A percentile compares a stretch with the other conserved stretches of the same genome.
Conservation (phyloP, 1,140 invertebrate species). For the Drosophila seguyi region DNA sequence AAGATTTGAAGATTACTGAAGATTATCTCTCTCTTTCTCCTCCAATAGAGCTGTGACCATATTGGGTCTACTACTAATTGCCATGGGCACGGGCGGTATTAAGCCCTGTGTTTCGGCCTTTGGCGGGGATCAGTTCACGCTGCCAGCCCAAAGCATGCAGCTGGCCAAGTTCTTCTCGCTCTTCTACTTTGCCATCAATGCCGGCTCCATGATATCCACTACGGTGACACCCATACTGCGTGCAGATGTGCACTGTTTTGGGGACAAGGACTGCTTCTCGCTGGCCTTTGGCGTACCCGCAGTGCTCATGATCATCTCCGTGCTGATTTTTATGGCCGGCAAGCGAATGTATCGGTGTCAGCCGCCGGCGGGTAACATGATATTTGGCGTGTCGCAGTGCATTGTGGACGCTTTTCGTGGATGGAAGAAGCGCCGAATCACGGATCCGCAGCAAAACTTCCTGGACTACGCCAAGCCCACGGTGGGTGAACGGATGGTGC, state of each 20-base stretch:
- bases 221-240: constrained; percentile 95
- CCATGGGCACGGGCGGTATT: constrained; percentile 97
- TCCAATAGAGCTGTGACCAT: constrained; percentile 89
- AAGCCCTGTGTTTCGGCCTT: constrained; percentile 99
- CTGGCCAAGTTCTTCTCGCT: constrained; percentile 95
- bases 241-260: constrained; percentile 93
- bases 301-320: constrained; percentile 92
- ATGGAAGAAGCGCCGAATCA: constrained; percentile 86
- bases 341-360: constrained; percentile 91
- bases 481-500: constrained; percentile 88
- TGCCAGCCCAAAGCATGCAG: constrained; percentile 90
- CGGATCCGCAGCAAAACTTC: constrained; percentile 88
- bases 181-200: constrained; percentile 97
- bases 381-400: constrained; percentile 91
- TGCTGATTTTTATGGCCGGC: constrained; percentile 94
- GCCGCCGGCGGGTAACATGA: constrained; percentile 93
- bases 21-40: neutral
- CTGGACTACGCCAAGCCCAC: constrained; percentile 92
- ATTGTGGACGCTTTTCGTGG: constrained; percentile 87
- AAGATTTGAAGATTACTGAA: no score
- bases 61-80: constrained; percentile 92
- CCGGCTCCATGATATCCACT: constrained; percentile 95
- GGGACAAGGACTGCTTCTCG: constrained; percentile 92
- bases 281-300: constrained; percentile 97
- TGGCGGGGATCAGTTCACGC: constrained; percentile 96